Evolutionary conservation across 2,113 vertebrate species (phyloP).

Genomic region (Accipiter virgatus): DNA sequence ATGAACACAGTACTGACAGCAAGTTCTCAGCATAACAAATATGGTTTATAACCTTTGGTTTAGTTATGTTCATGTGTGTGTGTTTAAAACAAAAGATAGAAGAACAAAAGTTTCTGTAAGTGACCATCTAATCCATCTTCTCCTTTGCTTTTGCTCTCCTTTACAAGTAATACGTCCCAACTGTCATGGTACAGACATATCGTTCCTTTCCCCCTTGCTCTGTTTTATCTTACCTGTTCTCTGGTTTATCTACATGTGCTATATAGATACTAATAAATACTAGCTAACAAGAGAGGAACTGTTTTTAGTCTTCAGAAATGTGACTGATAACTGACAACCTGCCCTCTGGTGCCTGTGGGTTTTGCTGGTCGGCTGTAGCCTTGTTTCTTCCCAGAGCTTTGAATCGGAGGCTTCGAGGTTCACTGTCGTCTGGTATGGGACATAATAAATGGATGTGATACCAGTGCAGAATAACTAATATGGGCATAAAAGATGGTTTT

Average conservation of each 20-base stretch:
- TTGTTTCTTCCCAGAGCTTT: background rate
- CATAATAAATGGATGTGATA: background rate
- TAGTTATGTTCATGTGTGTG: background rate
- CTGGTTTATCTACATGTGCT: background rate
- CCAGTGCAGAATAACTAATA: background rate
- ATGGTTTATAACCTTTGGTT: background rate
- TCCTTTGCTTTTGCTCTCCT: background rate
- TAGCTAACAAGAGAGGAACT: background rate
- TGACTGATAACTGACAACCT: background rate
- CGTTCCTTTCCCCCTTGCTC: background rate
- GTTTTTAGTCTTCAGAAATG: background rate
- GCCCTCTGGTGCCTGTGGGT: too few species aligned
- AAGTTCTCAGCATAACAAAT: background rate
- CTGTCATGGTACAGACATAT: background rate
- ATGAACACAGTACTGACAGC: background rate
- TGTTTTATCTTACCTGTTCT: background rate
- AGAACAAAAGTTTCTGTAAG: background rate
- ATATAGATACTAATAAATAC: background rate
- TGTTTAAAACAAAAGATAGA: background rate
- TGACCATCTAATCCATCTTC: background rate
- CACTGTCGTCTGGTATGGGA: accelerated
- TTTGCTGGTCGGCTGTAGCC: background rate
- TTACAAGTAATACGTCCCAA: background rate
- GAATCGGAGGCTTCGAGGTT: background rate
- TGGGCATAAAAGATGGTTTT: accelerated